A percentile compares a stretch with the other conserved stretches of the same genome.
These are phyloP conservation scores for Channa striata DNA, from an alignment of 2,797 vertebrate genomes.

Conservation along the genomic window DNA sequence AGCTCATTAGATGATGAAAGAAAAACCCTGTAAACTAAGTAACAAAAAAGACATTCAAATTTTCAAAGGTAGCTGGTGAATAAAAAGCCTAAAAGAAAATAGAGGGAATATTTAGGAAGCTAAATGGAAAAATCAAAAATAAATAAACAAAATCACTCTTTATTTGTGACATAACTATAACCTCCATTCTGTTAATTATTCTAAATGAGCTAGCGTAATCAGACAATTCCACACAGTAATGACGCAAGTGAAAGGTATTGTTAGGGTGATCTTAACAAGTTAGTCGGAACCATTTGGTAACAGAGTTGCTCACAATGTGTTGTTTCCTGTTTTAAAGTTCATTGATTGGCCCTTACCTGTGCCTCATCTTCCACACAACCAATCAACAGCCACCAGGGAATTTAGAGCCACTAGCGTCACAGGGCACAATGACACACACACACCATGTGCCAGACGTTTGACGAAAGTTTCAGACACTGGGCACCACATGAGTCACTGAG, in stretches of 20 bases:
- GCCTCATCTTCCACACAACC: conserved; percentile 70
- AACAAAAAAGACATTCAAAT: neutral
- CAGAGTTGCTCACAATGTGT: conserved; percentile 71
- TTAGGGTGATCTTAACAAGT: conserved; percentile 74
- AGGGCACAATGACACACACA: conserved; percentile 82
- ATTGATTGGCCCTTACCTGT: conserved; percentile 77
- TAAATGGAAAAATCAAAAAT: neutral
- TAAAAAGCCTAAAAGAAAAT: neutral
- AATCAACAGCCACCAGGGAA: conserved; percentile 72
- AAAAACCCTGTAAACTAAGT: neutral
- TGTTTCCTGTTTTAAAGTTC: conserved; percentile 52
- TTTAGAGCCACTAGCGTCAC: conserved; percentile 81
- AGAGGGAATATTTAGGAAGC: neutral
- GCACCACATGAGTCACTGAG: conserved; percentile 82
- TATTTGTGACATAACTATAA: conserved; percentile 40
- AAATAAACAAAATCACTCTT: conserved; percentile 14
- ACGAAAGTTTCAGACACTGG: conserved; percentile 82
- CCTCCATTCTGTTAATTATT: conserved; percentile 54
- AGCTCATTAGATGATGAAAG: neutral
- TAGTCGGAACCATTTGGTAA: conserved; percentile 66
- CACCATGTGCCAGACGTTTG: conserved; percentile 84
- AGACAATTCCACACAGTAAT: conserved; percentile 65
- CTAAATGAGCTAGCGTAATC: conserved; percentile 70
- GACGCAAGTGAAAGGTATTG: conserved; percentile 78
- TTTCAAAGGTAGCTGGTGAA: neutral